Conservation (phyloP, 2,113 vertebrate genomes). For the pig (Sus scrofa) region T2T-Sscrofa CM000816.6:13943001-13943500, state of each 20-base stretch:
- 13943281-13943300: neutral
- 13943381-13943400: neutral
- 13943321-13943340: neutral
- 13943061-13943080: no score
- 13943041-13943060: no score
- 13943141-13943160: neutral
- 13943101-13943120: neutral
- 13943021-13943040: no score
- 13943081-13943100: neutral
- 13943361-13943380: neutral
- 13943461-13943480: no score
- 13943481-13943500: no score
- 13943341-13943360: neutral
- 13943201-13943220: neutral
- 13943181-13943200: fast-evolving
- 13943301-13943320: neutral
- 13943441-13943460: neutral
- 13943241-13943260: neutral
- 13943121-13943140: fast-evolving
- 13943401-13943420: neutral
- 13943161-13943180: neutral
- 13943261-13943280: neutral
- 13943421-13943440: neutral
- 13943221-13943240: neutral
- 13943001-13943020: no score